Evolutionary conservation across 1,140 invertebrate species (phyloP), one percentile per base, ranked within the genome.

Genomic region (Elysia chlorotica): DNA sequence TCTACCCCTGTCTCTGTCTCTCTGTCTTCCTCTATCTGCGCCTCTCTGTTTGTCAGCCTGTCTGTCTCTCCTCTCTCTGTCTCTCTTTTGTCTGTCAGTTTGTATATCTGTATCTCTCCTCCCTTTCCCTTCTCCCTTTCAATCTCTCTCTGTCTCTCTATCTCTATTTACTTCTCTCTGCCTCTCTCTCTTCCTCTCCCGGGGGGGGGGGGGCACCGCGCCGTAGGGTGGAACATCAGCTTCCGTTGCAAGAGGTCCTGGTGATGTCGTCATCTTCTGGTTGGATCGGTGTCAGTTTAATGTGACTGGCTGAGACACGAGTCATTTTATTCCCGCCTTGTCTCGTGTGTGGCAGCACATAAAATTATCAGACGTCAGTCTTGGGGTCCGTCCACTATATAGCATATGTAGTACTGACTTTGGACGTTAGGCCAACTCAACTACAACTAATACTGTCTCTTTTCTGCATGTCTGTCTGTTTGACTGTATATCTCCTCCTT

Each of bases 71-170:
- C n/a, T n/a, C n/a, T n/a, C n/a, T n/a, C n/a, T n/a, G n/a, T n/a
- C n/a, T n/a, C n/a, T n/a, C n/a, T n/a, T n/a, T n/a, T n/a, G n/a
- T n/a, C n/a, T n/a, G n/a, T n/a, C n/a, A n/a, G n/a, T n/a, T n/a
- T n/a, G n/a, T n/a, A n/a, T n/a, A n/a, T n/a, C 56, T 59, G 25
- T 59, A 6, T 59, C 56, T 59, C 56, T 59, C 56, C 33, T 31
- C 33, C 56, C 33, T 31, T 59, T 31, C 33, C 56, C 33, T 31
- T 59, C 56, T 59, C 56, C 33, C 56, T 59, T n/a, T n/a, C n/a
- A n/a, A n/a, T n/a, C 56, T 59, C 56, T 59, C n/a, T n/a, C n/a
- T n/a, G n/a, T n/a, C n/a, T n/a, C n/a, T n/a, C n/a, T n/a, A n/a
- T n/a, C n/a, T n/a, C n/a, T n/a, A n/a, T n/a, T n/a, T n/a, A n/a